Conservation (phyloP, 2,888 invertebrate genomes). For the Ethmia dodecea region DNA sequence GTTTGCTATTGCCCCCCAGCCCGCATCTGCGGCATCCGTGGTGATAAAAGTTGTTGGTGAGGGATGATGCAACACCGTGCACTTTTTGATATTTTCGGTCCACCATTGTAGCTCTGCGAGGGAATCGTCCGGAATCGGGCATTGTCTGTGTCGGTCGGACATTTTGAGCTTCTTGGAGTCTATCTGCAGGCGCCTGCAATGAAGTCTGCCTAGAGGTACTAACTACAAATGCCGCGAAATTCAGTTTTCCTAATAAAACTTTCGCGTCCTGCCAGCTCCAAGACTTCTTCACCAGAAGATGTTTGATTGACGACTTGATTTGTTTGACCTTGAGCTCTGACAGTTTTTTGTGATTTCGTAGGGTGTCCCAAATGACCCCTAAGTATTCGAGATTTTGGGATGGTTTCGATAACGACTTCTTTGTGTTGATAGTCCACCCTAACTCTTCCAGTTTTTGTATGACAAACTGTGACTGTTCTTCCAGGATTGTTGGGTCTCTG, state of each 20-base stretch:
- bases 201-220: constrained; percentile 1
- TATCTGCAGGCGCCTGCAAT: background rate
- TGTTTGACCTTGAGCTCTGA: background rate
- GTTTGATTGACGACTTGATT: no score
- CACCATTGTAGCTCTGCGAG: constrained; percentile 16
- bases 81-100: constrained; percentile 9
- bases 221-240: background rate
- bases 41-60: constrained; percentile 15
- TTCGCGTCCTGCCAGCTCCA: constrained; percentile 1
- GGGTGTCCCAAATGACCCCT: background rate
- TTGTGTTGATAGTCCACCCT: background rate
- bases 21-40: constrained; percentile 17
- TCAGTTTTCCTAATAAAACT: background rate
- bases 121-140: constrained; percentile 9
- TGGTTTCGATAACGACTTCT: background rate
- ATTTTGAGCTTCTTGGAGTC: background rate
- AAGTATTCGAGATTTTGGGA: background rate
- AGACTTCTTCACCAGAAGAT: constrained; percentile 6
- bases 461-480: background rate
- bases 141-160: constrained; percentile 6
- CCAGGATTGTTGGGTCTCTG: background rate
- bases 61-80: constrained; percentile 5
- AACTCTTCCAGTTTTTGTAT: background rate
- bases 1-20: constrained; percentile 21
- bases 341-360: background rate